These are phyloP conservation scores for Phyllostomus discolor DNA, from an alignment of 2,113 vertebrate genomes.

Conservation along the genomic window DNA sequence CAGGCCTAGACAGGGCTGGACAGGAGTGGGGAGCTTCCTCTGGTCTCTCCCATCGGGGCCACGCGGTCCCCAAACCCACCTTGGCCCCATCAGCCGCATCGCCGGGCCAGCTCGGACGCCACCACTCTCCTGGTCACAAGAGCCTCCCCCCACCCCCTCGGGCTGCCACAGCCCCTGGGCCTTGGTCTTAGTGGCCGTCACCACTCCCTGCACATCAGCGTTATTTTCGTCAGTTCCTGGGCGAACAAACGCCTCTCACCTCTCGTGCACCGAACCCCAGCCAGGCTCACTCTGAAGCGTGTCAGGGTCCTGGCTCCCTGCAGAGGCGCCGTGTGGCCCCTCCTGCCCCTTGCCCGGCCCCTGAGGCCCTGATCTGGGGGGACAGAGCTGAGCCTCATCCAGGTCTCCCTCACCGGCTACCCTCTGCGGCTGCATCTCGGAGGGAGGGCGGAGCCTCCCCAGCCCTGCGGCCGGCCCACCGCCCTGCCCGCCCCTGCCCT, in stretches of 20 bases:
- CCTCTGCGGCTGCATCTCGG: not conserved
- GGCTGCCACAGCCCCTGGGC: not conserved
- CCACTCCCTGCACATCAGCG: fast-evolving
- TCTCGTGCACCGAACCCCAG: fast-evolving
- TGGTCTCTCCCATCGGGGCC: not conserved
- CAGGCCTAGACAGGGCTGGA: no score
- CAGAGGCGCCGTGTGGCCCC: not conserved
- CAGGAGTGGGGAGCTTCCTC: no score
- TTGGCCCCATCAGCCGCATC: not conserved
- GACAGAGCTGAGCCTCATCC: fast-evolving
- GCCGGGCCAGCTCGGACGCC: not conserved
- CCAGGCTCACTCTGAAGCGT: fast-evolving
- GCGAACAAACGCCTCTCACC: fast-evolving
- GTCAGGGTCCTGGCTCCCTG: fast-evolving
- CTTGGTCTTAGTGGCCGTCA: fast-evolving
- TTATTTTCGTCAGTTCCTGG: not conserved
- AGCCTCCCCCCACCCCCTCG: not conserved
- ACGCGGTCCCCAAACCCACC: fast-evolving
- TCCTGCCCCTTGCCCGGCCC: no score
- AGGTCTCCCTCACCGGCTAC: no score
- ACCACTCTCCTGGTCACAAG: not conserved
- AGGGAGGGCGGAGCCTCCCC: not conserved
- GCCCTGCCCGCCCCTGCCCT: fast-evolving
- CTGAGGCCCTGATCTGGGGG: not conserved
- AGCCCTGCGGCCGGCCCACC: not conserved